Conservation (phyloP, 2,113 vertebrate species). For the Lanius collurio region DNA sequence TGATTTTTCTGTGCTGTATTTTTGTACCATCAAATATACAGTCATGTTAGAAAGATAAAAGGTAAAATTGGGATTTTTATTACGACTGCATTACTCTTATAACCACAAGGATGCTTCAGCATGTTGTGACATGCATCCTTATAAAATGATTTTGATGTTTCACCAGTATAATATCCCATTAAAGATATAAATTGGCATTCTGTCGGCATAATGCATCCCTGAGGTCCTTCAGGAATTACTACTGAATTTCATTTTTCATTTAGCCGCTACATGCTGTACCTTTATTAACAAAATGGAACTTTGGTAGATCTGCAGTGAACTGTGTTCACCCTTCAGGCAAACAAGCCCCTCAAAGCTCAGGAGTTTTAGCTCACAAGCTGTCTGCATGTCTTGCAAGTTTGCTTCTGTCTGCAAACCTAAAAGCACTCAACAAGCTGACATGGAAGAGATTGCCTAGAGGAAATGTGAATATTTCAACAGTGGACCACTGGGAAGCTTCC, state of each 20-base stretch:
- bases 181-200: constrained; percentile 36
- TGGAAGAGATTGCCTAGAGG: not conserved
- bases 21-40: not conserved
- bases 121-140: not conserved
- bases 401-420: constrained; percentile 32
- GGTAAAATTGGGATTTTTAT: not conserved
- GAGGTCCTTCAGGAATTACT: constrained; percentile 31
- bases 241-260: constrained; percentile 52
- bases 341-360: constrained; percentile 29
- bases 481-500: not conserved
- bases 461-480: constrained; percentile 38
- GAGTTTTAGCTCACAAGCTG: constrained; percentile 41
- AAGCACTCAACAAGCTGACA: not conserved
- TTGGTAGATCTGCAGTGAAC: constrained; percentile 18
- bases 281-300: constrained; percentile 62
- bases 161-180: not conserved
- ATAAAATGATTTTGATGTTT: not conserved
- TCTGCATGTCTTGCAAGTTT: constrained; percentile 35
- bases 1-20: not conserved
- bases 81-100: not conserved
- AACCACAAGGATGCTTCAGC: not conserved
- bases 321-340: constrained; percentile 52
- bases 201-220: not conserved
- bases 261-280: not conserved
- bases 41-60: not conserved